Evolutionary conservation across 2,113 vertebrate species (phyloP).

Genomic region (Nibea coibor): DNA sequence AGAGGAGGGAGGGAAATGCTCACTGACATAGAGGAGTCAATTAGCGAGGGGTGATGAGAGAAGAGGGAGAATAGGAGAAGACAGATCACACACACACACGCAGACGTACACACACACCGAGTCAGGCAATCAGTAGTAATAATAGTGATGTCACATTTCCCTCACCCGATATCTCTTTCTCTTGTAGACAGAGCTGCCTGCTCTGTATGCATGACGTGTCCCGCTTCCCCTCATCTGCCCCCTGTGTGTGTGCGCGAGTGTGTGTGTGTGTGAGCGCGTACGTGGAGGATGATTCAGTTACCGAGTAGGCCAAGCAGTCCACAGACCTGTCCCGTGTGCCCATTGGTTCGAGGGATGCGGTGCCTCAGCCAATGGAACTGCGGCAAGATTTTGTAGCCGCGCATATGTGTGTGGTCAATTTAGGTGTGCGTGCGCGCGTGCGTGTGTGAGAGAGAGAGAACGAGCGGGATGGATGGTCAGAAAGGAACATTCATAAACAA

Average conservation of each 20-base stretch:
- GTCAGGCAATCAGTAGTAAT: slow-evolving; percentile 18
- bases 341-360: slow-evolving; percentile 52
- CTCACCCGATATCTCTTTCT: background rate
- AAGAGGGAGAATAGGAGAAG: slow-evolving; percentile 30
- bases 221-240: slow-evolving; percentile 49
- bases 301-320: slow-evolving; percentile 59
- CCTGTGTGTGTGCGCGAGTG: slow-evolving; percentile 18
- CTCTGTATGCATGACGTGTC: slow-evolving; percentile 53
- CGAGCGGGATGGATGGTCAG: background rate
- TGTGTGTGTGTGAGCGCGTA: slow-evolving; percentile 3
- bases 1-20: slow-evolving; percentile 2
- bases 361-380: slow-evolving; percentile 57
- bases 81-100: slow-evolving; percentile 18
- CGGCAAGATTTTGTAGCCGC: slow-evolving; percentile 46
- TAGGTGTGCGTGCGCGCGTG: slow-evolving; percentile 11
- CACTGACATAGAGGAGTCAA: slow-evolving; percentile 47
- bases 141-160: slow-evolving; percentile 41
- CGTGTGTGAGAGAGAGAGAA: slow-evolving; percentile 1
- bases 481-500: slow-evolving; percentile 20
- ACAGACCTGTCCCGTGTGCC: slow-evolving; percentile 37
- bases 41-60: slow-evolving; percentile 37
- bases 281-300: slow-evolving; percentile 50
- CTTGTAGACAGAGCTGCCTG: slow-evolving; percentile 15
- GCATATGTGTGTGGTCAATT: slow-evolving; percentile 31
- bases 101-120: background rate